Percentiles rank a stretch among this genome's conserved stretches.
phyloP scores from a whole-genome alignment of 2,888 invertebrate genomes.

The Drosophila diplacantha region DNA sequence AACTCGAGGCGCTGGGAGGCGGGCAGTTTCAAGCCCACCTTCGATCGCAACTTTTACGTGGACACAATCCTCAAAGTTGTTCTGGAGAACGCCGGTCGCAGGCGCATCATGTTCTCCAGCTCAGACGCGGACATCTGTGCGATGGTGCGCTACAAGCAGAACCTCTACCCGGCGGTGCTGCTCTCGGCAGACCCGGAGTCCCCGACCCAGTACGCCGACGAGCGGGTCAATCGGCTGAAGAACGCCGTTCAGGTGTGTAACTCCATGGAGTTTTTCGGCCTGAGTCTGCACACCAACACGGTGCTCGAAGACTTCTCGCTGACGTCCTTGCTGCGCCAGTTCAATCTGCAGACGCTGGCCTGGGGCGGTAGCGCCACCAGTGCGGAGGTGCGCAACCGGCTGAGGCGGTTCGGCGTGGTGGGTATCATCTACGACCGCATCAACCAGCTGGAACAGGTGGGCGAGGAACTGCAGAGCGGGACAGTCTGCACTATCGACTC shows the following conservation, averaged over 20 bases:
- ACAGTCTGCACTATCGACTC: conserved; percentile 51
- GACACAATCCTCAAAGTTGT: conserved; percentile 81
- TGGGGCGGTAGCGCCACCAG: conserved; percentile 38
- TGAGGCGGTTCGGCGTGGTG: conserved; percentile 37
- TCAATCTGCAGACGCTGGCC: conserved; percentile 25
- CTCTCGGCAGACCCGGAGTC: conserved; percentile 83
- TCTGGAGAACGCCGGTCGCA: conserved; percentile 83
- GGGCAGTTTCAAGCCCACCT: conserved; percentile 82
- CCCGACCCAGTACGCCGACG: conserved; percentile 89
- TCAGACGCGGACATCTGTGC: conserved; percentile 97
- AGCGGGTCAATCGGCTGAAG: conserved; percentile 85
- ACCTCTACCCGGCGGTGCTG: conserved; percentile 95
- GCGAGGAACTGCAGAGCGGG: conserved; percentile 33
- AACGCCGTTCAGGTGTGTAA: conserved; percentile 88
- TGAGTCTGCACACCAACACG: conserved; percentile 93
- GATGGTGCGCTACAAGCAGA: conserved; percentile 95
- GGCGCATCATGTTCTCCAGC: conserved; percentile 93
- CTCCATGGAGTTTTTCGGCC: conserved; percentile 88
- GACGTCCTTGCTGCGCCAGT: conserved; percentile 22
- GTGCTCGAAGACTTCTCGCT: conserved; percentile 83
- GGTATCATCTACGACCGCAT: conserved; percentile 57
- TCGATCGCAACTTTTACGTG: conserved; percentile 93
- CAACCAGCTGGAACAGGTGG: conserved; percentile 48
- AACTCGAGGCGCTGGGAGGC: conserved; percentile 89
- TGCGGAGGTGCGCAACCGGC: not conserved